These are phyloP conservation scores for Homarus americanus DNA, from an alignment of 1,140 invertebrate species.

Conservation along the genomic window DNA sequence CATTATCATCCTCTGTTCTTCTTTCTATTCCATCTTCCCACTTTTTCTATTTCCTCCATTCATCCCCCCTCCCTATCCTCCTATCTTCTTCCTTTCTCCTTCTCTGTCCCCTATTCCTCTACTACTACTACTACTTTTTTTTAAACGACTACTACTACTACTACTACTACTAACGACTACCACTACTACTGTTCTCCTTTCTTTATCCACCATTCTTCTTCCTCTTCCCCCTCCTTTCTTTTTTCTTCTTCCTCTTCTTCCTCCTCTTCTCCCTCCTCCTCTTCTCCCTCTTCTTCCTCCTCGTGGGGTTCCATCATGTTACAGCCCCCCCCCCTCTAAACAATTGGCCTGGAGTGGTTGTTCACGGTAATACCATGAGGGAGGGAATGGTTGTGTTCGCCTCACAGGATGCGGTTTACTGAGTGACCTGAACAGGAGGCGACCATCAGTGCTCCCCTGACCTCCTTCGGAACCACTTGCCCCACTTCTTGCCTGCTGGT, in stretches of 20 bases:
- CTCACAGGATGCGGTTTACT: constrained; percentile 43
- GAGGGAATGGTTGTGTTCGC: background rate
- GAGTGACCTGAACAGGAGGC: constrained; percentile 18
- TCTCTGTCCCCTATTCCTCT: too few species aligned
- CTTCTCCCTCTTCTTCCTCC: background rate
- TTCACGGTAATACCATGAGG: background rate
- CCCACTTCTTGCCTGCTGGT: constrained; percentile 11
- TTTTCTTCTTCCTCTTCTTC: background rate
- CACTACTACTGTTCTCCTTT: too few species aligned
- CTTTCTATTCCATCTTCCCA: too few species aligned
- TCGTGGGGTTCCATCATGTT: too few species aligned
- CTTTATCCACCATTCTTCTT: background rate
- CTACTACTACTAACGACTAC: too few species aligned
- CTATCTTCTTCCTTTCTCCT: too few species aligned
- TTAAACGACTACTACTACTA: too few species aligned
- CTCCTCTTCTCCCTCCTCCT: background rate
- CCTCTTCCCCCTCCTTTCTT: background rate
- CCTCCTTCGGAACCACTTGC: constrained; percentile 11
- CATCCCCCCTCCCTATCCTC: too few species aligned
- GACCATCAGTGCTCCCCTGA: constrained; percentile 6
- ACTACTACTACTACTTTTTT: too few species aligned
- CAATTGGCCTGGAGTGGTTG: background rate
- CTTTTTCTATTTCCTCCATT: too few species aligned
- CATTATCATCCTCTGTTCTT: too few species aligned
- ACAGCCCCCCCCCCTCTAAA: background rate